Evolutionary conservation across 2,797 vertebrate species (phyloP), one percentile per base, ranked within the genome.

Genomic region (Typhlichthys subterraneus): DNA sequence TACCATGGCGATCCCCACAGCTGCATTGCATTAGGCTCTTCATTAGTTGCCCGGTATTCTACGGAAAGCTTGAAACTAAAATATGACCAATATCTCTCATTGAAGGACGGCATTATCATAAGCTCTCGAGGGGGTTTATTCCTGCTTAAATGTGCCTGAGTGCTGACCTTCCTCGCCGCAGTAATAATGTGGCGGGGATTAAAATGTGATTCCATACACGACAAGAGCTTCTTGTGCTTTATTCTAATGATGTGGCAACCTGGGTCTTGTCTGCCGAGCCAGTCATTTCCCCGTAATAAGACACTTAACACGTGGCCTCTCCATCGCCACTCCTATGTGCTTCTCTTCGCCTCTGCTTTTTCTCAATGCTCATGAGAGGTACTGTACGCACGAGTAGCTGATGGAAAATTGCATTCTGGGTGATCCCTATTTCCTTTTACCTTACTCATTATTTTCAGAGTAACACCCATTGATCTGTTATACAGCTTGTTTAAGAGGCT

Each of bases 11-110:
- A 90, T 88, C 88, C 85, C 89, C 88, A 83, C 93, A 92, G 92
- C 92, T 94, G 94, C 94, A 96, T 96, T 93, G 94, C 94, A 94
- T 89, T 93, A 90, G 88, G 91, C 89, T 93, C 95, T 95, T 96
- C 95, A 95, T 96, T 94, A 94, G 94, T 86, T 80, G 86, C 85
- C 75, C 78, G 83, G 90, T 88, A 92, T 91, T 86, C 90, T 86
- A 92, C 90, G 75, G 91, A 94, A 89, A 80, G 85, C 91, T 93
- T 86, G 88, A 89, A 93, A 93, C 89, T 90, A 92, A 91, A 92
- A 91, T 92, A 88, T 89, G 86, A 90, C 85, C 73, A 85, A 85
- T 91, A 89, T 92, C 92, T 91, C 87, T 86, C 88, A 80, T 86
- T 90, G 91, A 92, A 93, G 90, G 77, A 84, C 87, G 84, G 88